Evolutionary conservation across 2,113 vertebrate genomes (phyloP).

Genomic region (Anguilla rostrata): DNA sequence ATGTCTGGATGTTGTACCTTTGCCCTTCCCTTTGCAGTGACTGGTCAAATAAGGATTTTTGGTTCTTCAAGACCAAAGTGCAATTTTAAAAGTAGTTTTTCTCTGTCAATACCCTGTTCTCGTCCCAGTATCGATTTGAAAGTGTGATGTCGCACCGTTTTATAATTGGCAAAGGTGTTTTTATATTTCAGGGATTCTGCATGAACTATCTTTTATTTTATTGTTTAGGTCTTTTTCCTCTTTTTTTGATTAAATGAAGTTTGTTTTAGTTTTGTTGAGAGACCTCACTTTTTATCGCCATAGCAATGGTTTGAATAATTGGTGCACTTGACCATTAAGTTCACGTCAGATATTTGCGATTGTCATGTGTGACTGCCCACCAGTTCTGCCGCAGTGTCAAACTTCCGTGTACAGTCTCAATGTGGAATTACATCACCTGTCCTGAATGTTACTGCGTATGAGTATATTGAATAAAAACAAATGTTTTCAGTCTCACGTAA

Average conservation of each 20-base stretch:
- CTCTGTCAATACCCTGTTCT: not conserved
- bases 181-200: slow-evolving; percentile 27
- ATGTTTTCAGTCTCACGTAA: slow-evolving; percentile 21
- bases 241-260: not conserved
- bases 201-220: not conserved
- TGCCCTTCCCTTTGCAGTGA: not conserved
- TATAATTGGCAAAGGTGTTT: not conserved
- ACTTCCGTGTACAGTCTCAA: slow-evolving; percentile 26
- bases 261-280: not conserved
- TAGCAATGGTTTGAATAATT: not conserved
- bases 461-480: slow-evolving; percentile 28
- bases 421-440: slow-evolving; percentile 22
- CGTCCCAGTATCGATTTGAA: not conserved
- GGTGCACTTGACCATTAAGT: slow-evolving; percentile 5
- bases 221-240: not conserved
- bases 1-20: not conserved
- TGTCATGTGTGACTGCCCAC: not conserved
- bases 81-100: slow-evolving; percentile 13
- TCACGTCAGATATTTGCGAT: not conserved
- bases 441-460: slow-evolving; percentile 22
- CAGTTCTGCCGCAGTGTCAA: not conserved
- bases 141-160: not conserved
- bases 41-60: slow-evolving; percentile 18
- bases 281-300: not conserved
- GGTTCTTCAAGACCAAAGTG: slow-evolving; percentile 26